Evolutionary conservation across 2,113 vertebrate genomes (phyloP).

Genomic region (Corythaeola cristata): DNA sequence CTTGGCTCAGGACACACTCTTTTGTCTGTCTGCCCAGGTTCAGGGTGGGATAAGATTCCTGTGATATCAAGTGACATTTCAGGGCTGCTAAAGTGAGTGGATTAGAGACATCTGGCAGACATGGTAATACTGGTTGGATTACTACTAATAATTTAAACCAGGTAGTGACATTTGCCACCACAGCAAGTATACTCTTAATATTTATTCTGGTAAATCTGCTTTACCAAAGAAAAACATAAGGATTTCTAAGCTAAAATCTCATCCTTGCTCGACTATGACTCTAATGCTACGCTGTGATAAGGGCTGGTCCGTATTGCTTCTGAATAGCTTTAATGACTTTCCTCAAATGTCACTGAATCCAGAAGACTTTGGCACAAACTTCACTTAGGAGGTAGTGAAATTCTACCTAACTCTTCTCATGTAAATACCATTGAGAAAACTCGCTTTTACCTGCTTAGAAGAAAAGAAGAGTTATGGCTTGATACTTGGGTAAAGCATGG

Average conservation of each 20-base stretch:
- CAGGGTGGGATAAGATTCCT: not conserved
- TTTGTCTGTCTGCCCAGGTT: not conserved
- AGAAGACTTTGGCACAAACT: not conserved
- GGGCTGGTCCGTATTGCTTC: not conserved
- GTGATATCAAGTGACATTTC: constrained; percentile 7
- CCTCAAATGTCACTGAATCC: not conserved
- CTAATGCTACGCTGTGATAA: not conserved
- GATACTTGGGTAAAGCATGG: not conserved
- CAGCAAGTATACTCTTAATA: not conserved
- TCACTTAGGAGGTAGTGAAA: not conserved
- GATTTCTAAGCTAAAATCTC: not conserved
- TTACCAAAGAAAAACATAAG: not conserved
- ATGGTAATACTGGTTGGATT: not conserved
- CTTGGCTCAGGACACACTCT: not conserved
- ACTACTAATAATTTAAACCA: not conserved
- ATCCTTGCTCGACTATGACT: not conserved
- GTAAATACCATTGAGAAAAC: not conserved
- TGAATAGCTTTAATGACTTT: not conserved
- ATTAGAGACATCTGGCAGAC: not conserved
- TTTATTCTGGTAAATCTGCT: not conserved
- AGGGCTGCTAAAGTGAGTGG: not conserved
- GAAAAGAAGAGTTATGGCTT: not conserved
- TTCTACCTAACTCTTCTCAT: not conserved
- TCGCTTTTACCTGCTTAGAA: not conserved
- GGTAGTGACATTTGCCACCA: not conserved